A percentile compares a stretch with the other conserved stretches of the same genome.
Evolutionary conservation across 2,113 vertebrate genomes (phyloP).

Genomic region (Menidia beryllina): DNA sequence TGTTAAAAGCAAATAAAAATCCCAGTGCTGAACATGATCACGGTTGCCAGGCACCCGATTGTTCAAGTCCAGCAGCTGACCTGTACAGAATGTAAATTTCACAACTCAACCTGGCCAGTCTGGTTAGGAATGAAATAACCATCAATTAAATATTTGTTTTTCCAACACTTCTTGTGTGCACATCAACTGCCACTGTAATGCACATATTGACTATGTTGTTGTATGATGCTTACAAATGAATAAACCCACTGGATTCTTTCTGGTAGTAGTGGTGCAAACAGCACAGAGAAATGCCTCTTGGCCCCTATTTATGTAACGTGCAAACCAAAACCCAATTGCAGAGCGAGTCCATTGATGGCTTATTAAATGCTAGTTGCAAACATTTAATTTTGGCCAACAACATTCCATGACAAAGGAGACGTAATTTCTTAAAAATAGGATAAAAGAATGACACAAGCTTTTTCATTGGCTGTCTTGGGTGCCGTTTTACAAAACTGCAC

Average conservation of each 20-base stretch:
- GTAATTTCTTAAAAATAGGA: no score
- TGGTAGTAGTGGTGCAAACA: background rate
- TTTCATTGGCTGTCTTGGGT: no score
- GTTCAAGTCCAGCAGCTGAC: background rate
- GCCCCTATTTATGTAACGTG: background rate
- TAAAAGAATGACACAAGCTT: no score
- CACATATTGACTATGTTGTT: background rate
- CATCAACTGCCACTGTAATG: background rate
- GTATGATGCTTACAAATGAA: background rate
- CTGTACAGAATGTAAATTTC: background rate
- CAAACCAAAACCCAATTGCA: background rate
- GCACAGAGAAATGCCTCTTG: background rate
- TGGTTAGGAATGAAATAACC: background rate
- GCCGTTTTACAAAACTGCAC: no score
- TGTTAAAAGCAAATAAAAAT: background rate
- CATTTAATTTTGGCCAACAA: no score
- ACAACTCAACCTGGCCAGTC: background rate
- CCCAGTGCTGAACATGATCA: no score
- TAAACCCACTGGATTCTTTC: constrained; percentile 5
- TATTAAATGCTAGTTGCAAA: no score
- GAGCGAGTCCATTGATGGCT: no score
- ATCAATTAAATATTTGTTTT: background rate
- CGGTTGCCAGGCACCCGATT: background rate
- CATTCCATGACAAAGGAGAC: no score
- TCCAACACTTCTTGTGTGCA: no score